Evolutionary conservation across 2,797 vertebrate species (phyloP).

Genomic region (Varecia variegata): DNA sequence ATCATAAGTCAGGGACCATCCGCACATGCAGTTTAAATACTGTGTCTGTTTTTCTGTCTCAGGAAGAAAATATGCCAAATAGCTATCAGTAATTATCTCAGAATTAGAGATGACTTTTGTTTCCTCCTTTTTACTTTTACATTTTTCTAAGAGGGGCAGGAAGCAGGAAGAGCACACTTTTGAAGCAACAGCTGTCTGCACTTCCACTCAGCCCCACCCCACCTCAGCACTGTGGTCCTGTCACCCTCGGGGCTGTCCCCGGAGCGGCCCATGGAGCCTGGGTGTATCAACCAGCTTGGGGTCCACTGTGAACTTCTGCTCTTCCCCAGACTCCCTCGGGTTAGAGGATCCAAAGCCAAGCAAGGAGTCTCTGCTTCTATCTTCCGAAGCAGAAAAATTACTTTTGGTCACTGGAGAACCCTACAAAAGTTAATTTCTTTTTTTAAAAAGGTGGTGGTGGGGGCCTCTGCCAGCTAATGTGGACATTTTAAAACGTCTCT

Average conservation of each 20-base stretch:
- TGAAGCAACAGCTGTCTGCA: not conserved
- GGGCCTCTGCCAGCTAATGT: not conserved
- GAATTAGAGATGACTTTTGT: not conserved
- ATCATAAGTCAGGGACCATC: not conserved
- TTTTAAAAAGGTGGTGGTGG: not conserved
- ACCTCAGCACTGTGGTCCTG: not conserved
- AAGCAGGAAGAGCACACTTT: not conserved
- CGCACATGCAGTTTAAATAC: not conserved
- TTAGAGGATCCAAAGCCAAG: not conserved
- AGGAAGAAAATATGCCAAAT: not conserved
- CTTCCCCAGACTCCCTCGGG: not conserved
- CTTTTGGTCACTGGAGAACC: not conserved
- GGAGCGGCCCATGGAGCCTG: accelerated
- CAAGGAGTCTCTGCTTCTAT: not conserved
- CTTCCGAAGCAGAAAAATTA: not conserved
- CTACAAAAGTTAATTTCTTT: not conserved
- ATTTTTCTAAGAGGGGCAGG: not conserved
- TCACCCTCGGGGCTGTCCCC: too few relatives aligned
- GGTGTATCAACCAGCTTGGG: not conserved
- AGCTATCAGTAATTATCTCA: not conserved
- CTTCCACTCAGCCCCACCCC: not conserved
- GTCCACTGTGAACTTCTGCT: not conserved
- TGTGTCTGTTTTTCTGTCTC: not conserved
- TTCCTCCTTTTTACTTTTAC: not conserved
- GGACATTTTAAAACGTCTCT: not conserved